Base-by-base conservation (phyloP, 2,888 invertebrate species). In the Alcis repandata region DNA sequence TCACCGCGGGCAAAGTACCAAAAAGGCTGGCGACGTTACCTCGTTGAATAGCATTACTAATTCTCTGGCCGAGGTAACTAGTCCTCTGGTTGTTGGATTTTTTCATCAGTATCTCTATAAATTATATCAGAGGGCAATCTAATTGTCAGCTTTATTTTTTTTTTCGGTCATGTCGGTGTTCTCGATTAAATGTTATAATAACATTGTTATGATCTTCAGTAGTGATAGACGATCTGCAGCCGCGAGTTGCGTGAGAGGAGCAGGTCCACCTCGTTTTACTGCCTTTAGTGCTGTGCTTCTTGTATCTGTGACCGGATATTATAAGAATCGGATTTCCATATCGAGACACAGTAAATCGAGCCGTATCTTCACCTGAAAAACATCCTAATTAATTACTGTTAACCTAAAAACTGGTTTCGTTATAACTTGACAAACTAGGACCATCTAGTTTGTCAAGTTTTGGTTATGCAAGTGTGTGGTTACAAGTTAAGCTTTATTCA, bases 221-320 rank as follows among this genome's bases (percentile, higher is more conserved):
- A 4, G 38, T 40, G 11, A 27, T 13, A 1, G 53, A 15, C 0
- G 53, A 40, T 17, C 15, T 22, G 11, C 53, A 53, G 0, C 53
- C 53, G 20, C 9, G 13, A 2, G n/a, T 9, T n/a, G 27, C 32
- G 15, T 48, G 48, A 4, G 27, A 41, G 10, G 53, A 15, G 13
- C 53, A 53, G 13, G 10, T 15, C 53, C 53, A 53, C 10, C 53
- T n/a, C 40, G 53, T 53, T 11, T 10, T 40, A 15, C 8, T 8
- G 0, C 22, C 53, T 11, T 15, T 27, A 7, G 22, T 41, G 11
- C 41, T 41, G 40, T 53, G 53, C 22, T 53, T 53, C 40, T 27
- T 53, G 15, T 53, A 53, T 53, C 15, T 53, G n/a, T 41, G 41
- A 17, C 53, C 53, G 15, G 53, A 53, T 53, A 53, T 53, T 40